Conservation (phyloP, 2,888 invertebrate genomes). For the Coelogynopora nodosa region DNA sequence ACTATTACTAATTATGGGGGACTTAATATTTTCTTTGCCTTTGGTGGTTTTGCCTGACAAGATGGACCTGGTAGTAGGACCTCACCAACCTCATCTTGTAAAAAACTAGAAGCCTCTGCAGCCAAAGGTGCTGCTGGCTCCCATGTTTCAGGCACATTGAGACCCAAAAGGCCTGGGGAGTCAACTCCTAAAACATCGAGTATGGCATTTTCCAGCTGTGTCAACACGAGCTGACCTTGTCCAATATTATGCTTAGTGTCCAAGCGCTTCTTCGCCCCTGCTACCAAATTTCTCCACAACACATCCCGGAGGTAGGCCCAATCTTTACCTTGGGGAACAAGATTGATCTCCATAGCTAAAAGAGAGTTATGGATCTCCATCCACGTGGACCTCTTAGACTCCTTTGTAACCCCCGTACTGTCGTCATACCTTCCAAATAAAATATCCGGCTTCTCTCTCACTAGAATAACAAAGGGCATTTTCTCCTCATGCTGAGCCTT, state of each 20-base stretch:
- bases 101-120: too few species aligned
- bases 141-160: neutral
- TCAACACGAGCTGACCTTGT: neutral
- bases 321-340: constrained; percentile 3
- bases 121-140: too few species aligned
- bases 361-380: neutral
- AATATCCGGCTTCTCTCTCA: neutral
- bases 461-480: neutral
- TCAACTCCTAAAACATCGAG: neutral
- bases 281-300: neutral
- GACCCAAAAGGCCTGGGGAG: too few species aligned
- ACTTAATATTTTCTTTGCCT: too few species aligned
- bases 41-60: too few species aligned
- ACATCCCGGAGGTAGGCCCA: constrained; percentile 7
- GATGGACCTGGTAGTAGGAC: too few species aligned
- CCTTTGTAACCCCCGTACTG: neutral
- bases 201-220: neutral
- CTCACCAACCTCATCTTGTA: too few species aligned
- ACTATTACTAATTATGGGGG: too few species aligned
- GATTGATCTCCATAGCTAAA: constrained; percentile 3
- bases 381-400: neutral
- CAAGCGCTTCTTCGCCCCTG: neutral
- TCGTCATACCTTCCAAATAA: constrained; percentile 7
- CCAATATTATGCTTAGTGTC: neutral
- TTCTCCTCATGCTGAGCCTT: neutral